phyloP scores from a whole-genome alignment of 2,797 vertebrate species.

The Rousettus madagascariensis region DNA sequence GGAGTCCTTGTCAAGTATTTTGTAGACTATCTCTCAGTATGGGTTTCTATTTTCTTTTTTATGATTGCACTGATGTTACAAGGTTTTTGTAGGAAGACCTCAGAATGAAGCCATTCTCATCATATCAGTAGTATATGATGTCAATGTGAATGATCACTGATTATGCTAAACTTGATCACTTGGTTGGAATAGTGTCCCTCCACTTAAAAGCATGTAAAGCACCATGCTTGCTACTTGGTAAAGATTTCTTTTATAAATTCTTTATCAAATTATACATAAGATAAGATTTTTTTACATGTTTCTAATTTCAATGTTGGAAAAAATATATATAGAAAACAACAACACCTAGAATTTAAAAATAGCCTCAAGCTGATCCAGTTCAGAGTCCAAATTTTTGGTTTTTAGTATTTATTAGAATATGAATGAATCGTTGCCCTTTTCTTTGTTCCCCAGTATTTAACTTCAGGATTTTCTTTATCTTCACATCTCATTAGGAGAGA shows the following conservation, averaged over 20 bases:
- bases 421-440: neutral
- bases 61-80: neutral
- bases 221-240: neutral
- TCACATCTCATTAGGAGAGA: neutral
- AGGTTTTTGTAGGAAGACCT: neutral
- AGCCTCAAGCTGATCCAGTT: neutral
- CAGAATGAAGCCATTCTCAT: neutral
- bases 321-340: neutral
- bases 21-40: neutral
- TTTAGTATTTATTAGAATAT: neutral
- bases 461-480: neutral
- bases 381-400: neutral
- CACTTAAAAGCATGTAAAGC: neutral
- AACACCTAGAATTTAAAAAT: neutral
- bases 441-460: neutral
- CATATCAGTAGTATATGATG: neutral
- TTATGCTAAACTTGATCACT: neutral
- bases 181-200: neutral
- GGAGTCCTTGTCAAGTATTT: neutral
- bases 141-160: neutral
- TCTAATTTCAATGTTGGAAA: neutral
- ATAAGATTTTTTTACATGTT: neutral
- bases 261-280: neutral
- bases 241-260: neutral
- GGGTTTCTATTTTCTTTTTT: neutral